A percentile compares a stretch with the other conserved stretches of the same genome.
Conservation (phyloP, 1,140 invertebrate genomes). For the Trichonephila clavipes region DNA sequence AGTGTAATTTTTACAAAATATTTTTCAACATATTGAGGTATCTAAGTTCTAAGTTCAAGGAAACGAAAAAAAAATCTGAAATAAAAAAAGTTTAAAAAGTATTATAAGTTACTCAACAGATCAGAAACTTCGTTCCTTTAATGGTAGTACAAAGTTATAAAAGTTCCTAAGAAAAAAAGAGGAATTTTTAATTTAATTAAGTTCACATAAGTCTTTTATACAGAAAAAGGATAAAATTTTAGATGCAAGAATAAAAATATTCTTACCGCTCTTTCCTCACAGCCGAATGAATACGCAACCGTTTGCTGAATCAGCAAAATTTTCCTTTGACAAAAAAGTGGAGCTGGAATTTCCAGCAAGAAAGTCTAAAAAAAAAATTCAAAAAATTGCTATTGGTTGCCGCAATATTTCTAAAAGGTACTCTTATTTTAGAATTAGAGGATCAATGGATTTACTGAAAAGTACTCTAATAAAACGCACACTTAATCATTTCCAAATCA, state of each 20-base stretch:
- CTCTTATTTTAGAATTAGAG: constrained; percentile 48
- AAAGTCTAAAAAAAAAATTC: not conserved
- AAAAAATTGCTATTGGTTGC: not conserved
- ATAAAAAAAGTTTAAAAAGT: no score
- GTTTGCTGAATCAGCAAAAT: constrained; percentile 28
- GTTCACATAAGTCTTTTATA: not conserved
- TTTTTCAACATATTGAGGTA: no score
- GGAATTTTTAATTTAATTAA: constrained; percentile 8
- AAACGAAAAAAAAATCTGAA: no score
- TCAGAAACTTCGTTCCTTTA: not conserved
- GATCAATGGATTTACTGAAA: constrained; percentile 53
- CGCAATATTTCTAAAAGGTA: not conserved
- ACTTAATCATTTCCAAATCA: constrained; percentile 55
- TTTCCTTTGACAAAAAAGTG: not conserved
- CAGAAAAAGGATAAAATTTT: not conserved
- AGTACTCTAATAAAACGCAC: constrained; percentile 55
- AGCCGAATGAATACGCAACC: not conserved
- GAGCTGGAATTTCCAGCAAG: not conserved
- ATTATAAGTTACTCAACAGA: no score
- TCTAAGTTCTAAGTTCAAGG: no score
- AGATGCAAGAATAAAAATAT: not conserved
- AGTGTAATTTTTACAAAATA: no score
- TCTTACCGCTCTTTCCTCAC: not conserved
- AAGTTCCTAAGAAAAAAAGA: not conserved
- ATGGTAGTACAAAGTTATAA: not conserved